Evolutionary conservation across 2,888 invertebrate genomes (phyloP), one percentile per base, ranked within the genome.

Genomic region (Andrena trimmerana): DNA sequence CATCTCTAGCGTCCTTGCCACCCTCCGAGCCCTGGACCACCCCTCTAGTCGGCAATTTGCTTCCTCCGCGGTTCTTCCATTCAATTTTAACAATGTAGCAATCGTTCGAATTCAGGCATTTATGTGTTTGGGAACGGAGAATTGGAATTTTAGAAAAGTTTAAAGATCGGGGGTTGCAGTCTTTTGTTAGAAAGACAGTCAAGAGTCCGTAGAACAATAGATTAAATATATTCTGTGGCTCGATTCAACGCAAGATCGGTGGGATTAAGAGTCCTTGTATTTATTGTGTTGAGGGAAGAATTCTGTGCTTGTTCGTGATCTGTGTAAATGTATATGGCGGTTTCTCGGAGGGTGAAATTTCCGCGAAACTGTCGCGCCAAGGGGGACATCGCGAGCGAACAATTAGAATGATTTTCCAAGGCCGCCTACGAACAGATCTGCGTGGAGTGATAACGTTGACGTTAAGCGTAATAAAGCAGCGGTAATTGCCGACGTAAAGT

Each of bases 401-500:
- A 81, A 83, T 83, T 76, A 76, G 75, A 68, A 83, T 36, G 67
- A 69, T 87, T 79, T 36, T 33, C 66, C 42, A 50, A 57, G 48
- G 10, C 70, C 29, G 48, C 67, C 67, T 63, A 42, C 73, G 80
- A 78, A 67, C 60, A 86, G 90, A 91, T 91, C 80, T 76, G 69
- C 70, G 74, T 60, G 67, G 77, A 81, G 80, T 81, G 90, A 91
- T 91, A 91, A 90, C 74, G 79, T 81, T 85, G 85, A 90, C 86
- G 87, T 83, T 86, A 87, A 89, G 85, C 86, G 88, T 84, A 90
- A 90, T 92, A 91, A 92, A 86, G 85, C 87, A 88, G 88, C 84
- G 88, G 86, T 90, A 92, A 92, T 91, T 91, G 87, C 90, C 74
- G 84, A 84, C 87, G 87, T 89, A 88, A 90, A 90, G 74, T 87